Conservation (phyloP, 2,113 vertebrate genomes). For the Coptodon bakossiorum region DNA sequence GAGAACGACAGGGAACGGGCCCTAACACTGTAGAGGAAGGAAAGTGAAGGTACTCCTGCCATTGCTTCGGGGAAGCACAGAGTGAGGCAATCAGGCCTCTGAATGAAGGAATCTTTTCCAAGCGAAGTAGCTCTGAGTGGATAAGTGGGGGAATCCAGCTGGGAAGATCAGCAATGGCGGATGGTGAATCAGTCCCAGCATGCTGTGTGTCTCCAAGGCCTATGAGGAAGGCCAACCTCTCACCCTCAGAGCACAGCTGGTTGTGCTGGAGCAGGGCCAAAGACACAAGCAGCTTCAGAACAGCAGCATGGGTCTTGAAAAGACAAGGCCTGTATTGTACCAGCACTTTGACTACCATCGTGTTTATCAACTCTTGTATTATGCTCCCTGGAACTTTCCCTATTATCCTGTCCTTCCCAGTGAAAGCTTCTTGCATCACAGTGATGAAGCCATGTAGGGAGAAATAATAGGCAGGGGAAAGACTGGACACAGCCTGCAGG, state of each 20-base stretch:
- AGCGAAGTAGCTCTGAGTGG: conserved; percentile 57
- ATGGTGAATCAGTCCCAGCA: background rate
- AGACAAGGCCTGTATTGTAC: conserved; percentile 60
- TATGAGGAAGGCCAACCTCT: conserved; percentile 65
- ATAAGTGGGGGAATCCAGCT: conserved; percentile 63
- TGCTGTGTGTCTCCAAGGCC: conserved; percentile 54
- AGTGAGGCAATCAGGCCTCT: conserved; percentile 71
- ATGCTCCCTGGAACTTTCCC: conserved; percentile 8
- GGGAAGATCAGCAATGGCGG: conserved; percentile 29
- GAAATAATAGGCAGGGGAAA: conserved; percentile 73
- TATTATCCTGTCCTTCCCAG: background rate
- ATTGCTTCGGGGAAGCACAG: conserved; percentile 47
- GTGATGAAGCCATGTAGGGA: conserved; percentile 53
- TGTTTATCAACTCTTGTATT: conserved; percentile 56
- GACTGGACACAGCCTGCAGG: conserved; percentile 69
- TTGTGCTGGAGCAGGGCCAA: conserved; percentile 59
- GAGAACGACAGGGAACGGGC: conserved; percentile 60
- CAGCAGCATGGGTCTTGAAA: conserved; percentile 44
- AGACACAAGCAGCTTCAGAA: conserved; percentile 70
- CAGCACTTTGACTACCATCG: conserved; percentile 62
- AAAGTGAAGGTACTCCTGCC: conserved; percentile 77
- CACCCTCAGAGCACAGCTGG: conserved; percentile 56
- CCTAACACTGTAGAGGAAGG: conserved; percentile 70
- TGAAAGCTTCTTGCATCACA: conserved; percentile 40
- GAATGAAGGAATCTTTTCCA: conserved; percentile 73